Conservation (phyloP, 2,113 vertebrate genomes). For the Amblyornis subalaris region DNA sequence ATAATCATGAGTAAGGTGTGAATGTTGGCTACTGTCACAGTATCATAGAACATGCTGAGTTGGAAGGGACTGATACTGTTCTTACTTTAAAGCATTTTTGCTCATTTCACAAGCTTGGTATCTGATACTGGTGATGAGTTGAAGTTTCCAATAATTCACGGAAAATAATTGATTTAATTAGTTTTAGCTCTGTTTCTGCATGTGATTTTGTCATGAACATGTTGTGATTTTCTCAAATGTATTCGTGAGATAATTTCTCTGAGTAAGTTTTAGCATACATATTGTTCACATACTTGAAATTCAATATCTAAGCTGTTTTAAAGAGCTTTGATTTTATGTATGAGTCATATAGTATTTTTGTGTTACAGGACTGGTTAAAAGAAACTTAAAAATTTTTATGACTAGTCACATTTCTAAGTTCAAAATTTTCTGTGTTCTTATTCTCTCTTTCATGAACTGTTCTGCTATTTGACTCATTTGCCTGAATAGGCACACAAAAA, state of each 20-base stretch:
- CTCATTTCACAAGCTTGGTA: not conserved
- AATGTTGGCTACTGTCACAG: not conserved
- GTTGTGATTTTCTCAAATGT: not conserved
- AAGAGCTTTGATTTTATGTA: conserved; percentile 5
- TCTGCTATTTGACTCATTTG: not conserved
- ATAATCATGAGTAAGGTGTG: not conserved
- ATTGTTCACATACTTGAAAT: conserved; percentile 30
- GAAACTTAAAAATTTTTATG: not conserved
- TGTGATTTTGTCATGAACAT: conserved; percentile 4
- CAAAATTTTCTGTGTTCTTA: not conserved
- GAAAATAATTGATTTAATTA: not conserved
- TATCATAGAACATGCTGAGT: not conserved
- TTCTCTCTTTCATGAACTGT: not conserved
- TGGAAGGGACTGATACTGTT: not conserved
- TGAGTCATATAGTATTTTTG: conserved; percentile 18
- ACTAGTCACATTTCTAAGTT: not conserved
- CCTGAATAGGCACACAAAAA: not conserved
- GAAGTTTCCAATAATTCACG: not conserved
- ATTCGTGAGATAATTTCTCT: conserved; percentile 21
- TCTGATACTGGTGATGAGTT: not conserved
- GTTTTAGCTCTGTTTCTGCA: conserved; percentile 12
- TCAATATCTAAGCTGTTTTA: conserved; percentile 12
- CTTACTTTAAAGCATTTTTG: not conserved
- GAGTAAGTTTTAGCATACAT: not conserved
- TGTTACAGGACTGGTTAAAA: not conserved